Percentiles rank a stretch among this genome's conserved stretches.
Conservation (phyloP, 2,888 invertebrate species). For the Rotaria socialis region DNA sequence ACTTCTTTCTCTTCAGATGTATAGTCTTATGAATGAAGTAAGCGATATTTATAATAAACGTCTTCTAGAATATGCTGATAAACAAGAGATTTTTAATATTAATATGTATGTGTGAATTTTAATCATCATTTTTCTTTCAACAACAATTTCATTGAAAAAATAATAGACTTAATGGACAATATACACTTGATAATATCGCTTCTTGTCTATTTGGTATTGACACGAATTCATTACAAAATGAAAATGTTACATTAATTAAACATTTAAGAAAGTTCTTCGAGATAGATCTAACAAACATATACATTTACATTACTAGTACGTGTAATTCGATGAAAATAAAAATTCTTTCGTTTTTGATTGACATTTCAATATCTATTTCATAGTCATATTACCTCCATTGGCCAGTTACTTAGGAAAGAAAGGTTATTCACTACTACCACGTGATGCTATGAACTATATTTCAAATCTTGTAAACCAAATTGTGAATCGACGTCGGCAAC, state of each 20-base stretch:
- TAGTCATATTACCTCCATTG: not conserved
- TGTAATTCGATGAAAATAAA: not conserved
- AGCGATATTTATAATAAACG: slow-evolving; percentile 6
- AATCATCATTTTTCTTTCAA: not conserved
- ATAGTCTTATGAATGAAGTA: slow-evolving; percentile 29
- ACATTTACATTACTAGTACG: not conserved
- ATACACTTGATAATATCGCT: slow-evolving; percentile 39
- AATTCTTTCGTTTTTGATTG: not conserved
- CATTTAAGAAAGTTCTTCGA: slow-evolving; percentile 29
- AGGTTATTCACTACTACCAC: not conserved
- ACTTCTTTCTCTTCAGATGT: slow-evolving; percentile 21
- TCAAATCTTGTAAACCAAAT: not conserved
- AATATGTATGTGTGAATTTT: slow-evolving; percentile 20
- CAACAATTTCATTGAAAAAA: not conserved
- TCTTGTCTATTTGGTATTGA: slow-evolving; percentile 41
- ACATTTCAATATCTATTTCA: not conserved
- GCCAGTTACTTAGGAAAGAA: not conserved
- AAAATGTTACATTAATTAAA: slow-evolving; percentile 19
- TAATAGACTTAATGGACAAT: slow-evolving; percentile 35
- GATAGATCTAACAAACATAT: not conserved
- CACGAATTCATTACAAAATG: slow-evolving; percentile 41
- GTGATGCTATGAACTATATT: not conserved
- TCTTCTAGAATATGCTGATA: slow-evolving; percentile 27
- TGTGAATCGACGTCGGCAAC: slow-evolving; percentile 21
- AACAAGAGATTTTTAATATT: slow-evolving; percentile 38